These are phyloP conservation scores for Hoplias malabaricus DNA, from an alignment of 2,113 vertebrate genomes.

Conservation along the genomic window DNA sequence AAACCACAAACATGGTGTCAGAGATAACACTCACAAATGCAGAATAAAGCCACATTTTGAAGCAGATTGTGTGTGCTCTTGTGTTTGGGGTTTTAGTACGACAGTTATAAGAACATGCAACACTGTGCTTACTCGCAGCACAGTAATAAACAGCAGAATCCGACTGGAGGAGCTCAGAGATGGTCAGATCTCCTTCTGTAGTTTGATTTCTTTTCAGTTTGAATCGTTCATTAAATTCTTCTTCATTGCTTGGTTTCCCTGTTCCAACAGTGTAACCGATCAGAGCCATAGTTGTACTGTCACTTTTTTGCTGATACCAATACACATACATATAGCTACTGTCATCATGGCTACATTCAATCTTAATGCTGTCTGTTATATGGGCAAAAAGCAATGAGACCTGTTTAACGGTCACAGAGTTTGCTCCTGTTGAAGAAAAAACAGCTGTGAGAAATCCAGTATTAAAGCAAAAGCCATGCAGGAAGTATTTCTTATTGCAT, in stretches of 20 bases:
- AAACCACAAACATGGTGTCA: too few species aligned
- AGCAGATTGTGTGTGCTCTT: neutral
- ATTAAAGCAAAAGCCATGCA: too few species aligned
- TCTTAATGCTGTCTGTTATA: neutral
- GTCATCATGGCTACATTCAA: constrained; percentile 59
- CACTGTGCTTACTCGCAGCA: constrained; percentile 66
- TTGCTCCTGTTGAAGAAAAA: constrained; percentile 40
- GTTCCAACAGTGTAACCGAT: constrained; percentile 12
- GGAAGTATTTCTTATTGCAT: neutral
- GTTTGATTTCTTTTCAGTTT: neutral
- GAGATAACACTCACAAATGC: too few species aligned
- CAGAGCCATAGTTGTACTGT: constrained; percentile 11
- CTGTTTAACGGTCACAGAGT: constrained; percentile 43
- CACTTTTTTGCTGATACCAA: constrained; percentile 61
- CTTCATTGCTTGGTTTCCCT: neutral
- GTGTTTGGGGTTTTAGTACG: constrained; percentile 49
- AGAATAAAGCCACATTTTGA: neutral
- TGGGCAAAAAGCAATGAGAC: constrained; percentile 29
- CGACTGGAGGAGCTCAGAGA: constrained; percentile 6
- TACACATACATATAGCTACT: accelerated
- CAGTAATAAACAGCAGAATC: constrained; percentile 70
- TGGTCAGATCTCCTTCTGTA: constrained; percentile 49
- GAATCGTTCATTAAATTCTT: constrained; percentile 10
- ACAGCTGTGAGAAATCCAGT: neutral
- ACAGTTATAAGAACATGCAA: constrained; percentile 39